Evolutionary conservation across 1,140 invertebrate species (phyloP), one percentile per base, ranked within the genome.

Genomic region (Ceratina japonica): DNA sequence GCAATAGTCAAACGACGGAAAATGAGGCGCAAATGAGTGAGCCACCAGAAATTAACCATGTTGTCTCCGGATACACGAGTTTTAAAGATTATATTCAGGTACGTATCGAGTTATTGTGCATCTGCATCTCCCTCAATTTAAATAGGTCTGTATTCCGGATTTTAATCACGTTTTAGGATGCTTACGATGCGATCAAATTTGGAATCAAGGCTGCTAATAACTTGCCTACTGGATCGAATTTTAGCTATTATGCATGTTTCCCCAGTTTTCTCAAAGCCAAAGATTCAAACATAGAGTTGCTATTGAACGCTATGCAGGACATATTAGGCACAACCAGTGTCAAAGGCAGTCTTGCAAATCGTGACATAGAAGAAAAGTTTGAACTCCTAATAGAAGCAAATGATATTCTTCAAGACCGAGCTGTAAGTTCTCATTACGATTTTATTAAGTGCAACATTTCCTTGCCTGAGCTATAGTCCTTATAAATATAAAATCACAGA

Each of bases 361-460:
- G 94, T 54, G 94, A 95, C 79, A 72, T 94, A 3, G 95, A 97
- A 64, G 96, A 97, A 80, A 95, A 95, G 87, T 95, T 96, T 87
- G 96, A 97, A 83, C 90, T 96, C 58, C 83, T 97, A 13, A 91
- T 95, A 44, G 96, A 97, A 87, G 94, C 94, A 15, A 97, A 97
- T 92, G 97, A 97, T 91, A 93, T 94, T 37, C 93, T 97, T n/a
- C 90, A 97, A n/a, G 97, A 98, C 88, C 93, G 94, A 89, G 95
- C 96, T 52, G 96, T 96, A 87, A 94, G 94, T 31, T 52, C 51
- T 54, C 0, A 10, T 15, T 16, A 24, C 13, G 15, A n/a, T 49
- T 16, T 16, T 24, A 44, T 24, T 22, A 3, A 62, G 0, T 44
- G 2, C 2, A 3, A 37, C 20, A n/a, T 58, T 15, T 64, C 3